Base-by-base conservation (phyloP, 2,888 invertebrate species). In the Fragum whitleyi region DNA sequence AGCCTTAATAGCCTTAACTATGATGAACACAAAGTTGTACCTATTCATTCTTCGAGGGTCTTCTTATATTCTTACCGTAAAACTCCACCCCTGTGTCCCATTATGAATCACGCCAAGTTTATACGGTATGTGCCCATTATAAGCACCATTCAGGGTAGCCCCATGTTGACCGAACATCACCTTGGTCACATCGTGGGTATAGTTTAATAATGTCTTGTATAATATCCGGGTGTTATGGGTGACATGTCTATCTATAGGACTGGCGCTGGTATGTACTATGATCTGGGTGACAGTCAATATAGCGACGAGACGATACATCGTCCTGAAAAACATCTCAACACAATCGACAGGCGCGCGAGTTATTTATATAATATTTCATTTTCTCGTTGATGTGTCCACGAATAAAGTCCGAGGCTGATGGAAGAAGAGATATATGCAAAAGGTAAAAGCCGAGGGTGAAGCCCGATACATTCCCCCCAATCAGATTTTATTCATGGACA, bases 101-200 rank as follows among this genome's bases (percentile, higher is more conserved):
- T 74, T 73, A 26, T 77, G 70, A 14, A 42, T 55, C 14, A 47
- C 19, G 16, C 70, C 68, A 23, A 77, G 32, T 9, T 65, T 47
- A 59, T 84, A 86, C 1, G 81, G 83, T 7, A 65, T 23, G 29
- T 81, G 86, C 0, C 83, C 83, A 28, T 81, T 75, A 2, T 71
- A 68, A 5, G 73, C 74, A 28, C 86, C 86, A 5, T 57, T 16
- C 28, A 74, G 51, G 28, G 81, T 86, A 14, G 77, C 81, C 32
- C 79, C 70, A 21, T 86, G 83, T 21, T 81, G 81, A 19, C 83
- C 80, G 19, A 86, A 84, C 74, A 86, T 65, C 7, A 83, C 70
- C 47, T 80, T 71, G 21, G 65, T 53, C 14, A 65, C n/a, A 59
- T 81, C 59, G 14, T 62, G 53, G 6, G 78, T 68, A 21, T 75